Evolutionary conservation across 2,888 invertebrate species (phyloP).

Genomic region (Argyresthia goedartella): DNA sequence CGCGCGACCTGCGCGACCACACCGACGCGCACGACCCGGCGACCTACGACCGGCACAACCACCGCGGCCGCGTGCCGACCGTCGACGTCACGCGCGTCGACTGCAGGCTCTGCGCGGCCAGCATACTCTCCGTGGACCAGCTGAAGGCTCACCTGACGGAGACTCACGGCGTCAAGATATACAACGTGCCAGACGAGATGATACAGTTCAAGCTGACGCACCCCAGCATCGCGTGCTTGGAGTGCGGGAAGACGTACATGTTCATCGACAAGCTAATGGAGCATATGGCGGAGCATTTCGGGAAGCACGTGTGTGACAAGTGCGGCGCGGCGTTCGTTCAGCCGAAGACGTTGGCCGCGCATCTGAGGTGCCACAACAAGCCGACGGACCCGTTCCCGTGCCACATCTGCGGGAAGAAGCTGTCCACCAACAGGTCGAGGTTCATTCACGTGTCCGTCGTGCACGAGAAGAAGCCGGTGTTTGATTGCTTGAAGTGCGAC

Average conservation of each 20-base stretch:
- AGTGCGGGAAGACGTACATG: conserved; percentile 41
- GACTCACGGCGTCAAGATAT: conserved; percentile 27
- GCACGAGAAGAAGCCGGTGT: conserved; percentile 51
- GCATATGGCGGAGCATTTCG: conserved; percentile 54
- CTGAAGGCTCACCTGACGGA: conserved; percentile 37
- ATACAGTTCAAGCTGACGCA: conserved; percentile 41
- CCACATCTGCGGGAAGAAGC: conserved; percentile 53
- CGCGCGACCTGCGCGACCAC: conserved; percentile 37
- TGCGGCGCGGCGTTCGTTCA: conserved; percentile 61
- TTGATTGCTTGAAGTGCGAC: conserved; percentile 54
- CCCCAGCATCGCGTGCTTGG: conserved; percentile 42
- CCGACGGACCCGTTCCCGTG: conserved; percentile 61
- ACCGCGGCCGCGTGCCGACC: neutral
- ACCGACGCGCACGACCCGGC: conserved; percentile 37
- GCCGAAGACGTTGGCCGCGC: conserved; percentile 49
- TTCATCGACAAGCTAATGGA: conserved; percentile 50
- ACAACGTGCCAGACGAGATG: conserved; percentile 42
- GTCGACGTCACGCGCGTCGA: conserved; percentile 35
- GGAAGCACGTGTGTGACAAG: conserved; percentile 47
- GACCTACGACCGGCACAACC: neutral
- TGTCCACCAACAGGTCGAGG: conserved; percentile 49
- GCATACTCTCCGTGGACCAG: conserved; percentile 36
- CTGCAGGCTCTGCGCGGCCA: conserved; percentile 42
- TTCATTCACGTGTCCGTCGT: conserved; percentile 47
- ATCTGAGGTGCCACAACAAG: conserved; percentile 50